phyloP scores from a whole-genome alignment of 2,797 vertebrate species.

The Oreochromis grahami region DNA sequence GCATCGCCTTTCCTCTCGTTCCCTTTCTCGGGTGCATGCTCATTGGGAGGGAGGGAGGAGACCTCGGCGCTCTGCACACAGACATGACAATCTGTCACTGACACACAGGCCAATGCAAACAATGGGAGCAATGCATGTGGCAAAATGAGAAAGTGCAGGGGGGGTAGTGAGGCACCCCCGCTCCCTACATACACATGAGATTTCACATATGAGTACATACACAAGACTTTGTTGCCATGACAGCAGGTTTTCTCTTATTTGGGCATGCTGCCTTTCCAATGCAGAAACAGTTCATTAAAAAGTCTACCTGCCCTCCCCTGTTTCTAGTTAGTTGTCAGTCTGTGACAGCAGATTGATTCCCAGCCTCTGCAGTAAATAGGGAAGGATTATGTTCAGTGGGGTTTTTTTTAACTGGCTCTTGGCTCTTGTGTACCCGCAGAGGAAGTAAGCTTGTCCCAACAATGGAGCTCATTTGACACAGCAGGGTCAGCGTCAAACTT shows the following conservation, averaged over 20 bases:
- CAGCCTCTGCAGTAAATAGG: slow-evolving; percentile 37
- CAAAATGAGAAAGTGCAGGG: slow-evolving; percentile 35
- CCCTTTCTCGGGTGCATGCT: slow-evolving; percentile 17
- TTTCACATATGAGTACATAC: slow-evolving; percentile 63
- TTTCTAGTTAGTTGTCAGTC: slow-evolving; percentile 33
- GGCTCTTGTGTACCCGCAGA: slow-evolving; percentile 19
- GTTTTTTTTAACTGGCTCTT: not conserved
- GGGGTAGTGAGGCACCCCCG: not conserved
- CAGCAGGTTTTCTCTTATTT: slow-evolving; percentile 58
- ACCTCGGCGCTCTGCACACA: slow-evolving; percentile 54
- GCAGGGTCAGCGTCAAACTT: slow-evolving; percentile 5
- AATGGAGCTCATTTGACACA: slow-evolving; percentile 9
- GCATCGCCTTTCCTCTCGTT: slow-evolving; percentile 13
- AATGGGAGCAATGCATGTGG: slow-evolving; percentile 63
- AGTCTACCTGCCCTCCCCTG: slow-evolving; percentile 46
- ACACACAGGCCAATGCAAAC: slow-evolving; percentile 66
- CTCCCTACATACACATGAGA: slow-evolving; percentile 41
- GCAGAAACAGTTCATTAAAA: slow-evolving; percentile 62
- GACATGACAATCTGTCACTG: slow-evolving; percentile 72
- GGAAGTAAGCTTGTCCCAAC: slow-evolving; percentile 32
- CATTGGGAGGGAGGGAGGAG: slow-evolving; percentile 24
- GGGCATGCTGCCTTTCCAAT: slow-evolving; percentile 37
- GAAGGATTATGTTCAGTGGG: slow-evolving; percentile 35
- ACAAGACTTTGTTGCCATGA: slow-evolving; percentile 72
- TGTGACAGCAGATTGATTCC: slow-evolving; percentile 56